A percentile compares a stretch with the other conserved stretches of the same genome.
Evolutionary conservation across 1,140 invertebrate genomes (phyloP).

Genomic region (Drosophila ercepeae): DNA sequence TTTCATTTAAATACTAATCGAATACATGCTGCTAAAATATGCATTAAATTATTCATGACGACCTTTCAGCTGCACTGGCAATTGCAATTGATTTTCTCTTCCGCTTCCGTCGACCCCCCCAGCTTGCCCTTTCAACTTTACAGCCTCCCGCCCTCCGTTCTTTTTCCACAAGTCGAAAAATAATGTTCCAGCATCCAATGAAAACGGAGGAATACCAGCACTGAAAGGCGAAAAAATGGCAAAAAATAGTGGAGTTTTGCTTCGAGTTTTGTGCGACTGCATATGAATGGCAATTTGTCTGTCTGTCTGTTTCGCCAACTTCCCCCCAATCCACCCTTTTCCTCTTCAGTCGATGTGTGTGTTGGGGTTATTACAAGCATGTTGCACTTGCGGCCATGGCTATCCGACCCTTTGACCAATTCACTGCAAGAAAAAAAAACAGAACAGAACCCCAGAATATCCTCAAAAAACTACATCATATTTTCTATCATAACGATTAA

Average conservation of each 20-base stretch:
- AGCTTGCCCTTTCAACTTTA: background rate
- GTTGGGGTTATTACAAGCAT: conserved; percentile 67
- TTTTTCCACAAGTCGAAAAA: conserved; percentile 50
- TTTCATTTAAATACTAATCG: conserved; percentile 48
- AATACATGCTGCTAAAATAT: conserved; percentile 41
- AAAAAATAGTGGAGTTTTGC: conserved; percentile 39
- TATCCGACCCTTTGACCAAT: conserved; percentile 32
- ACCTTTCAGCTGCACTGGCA: conserved; percentile 43
- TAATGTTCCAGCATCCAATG: conserved; percentile 43
- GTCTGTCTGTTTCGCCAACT: conserved; percentile 36
- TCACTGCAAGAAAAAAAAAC: conserved; percentile 1
- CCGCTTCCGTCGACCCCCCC: conserved; percentile 50
- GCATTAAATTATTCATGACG: conserved; percentile 70
- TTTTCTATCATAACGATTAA: too few relatives aligned
- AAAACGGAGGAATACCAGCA: conserved; percentile 33
- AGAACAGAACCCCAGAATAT: too few relatives aligned
- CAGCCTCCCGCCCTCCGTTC: background rate
- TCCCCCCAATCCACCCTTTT: background rate
- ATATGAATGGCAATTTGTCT: conserved; percentile 82
- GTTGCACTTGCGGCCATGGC: conserved; percentile 58
- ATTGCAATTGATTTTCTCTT: conserved; percentile 72
- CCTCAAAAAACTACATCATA: too few relatives aligned
- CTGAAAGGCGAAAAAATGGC: background rate
- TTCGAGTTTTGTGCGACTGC: conserved; percentile 51
- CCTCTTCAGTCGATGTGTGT: background rate